Percentiles rank a stretch among this genome's conserved stretches.
Evolutionary conservation across 2,113 vertebrate genomes (phyloP).

Genomic region (Sinocyclocheilus grahami): DNA sequence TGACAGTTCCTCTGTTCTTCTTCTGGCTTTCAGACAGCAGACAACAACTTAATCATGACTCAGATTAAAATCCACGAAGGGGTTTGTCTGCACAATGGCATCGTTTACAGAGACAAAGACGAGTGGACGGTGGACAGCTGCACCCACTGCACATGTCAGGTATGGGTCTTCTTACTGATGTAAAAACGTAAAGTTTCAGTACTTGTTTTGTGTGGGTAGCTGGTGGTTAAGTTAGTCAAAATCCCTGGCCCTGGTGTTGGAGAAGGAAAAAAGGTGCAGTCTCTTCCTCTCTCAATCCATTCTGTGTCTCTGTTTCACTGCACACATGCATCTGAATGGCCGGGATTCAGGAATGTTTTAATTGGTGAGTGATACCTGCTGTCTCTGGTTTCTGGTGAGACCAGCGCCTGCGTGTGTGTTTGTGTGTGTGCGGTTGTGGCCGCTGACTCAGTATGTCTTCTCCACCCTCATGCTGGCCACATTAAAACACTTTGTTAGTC

Average conservation of each 20-base stretch:
- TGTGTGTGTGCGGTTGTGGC: conserved; percentile 13
- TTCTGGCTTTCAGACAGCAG: conserved; percentile 73
- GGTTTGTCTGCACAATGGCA: conserved; percentile 87
- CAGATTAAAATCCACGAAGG: conserved; percentile 75
- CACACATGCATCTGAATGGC: conserved; percentile 15
- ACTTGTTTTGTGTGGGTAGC: neutral
- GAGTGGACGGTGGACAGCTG: conserved; percentile 97
- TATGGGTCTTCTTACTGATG: conserved; percentile 58
- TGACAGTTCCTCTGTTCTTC: neutral
- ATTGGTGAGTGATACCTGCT: conserved; percentile 7
- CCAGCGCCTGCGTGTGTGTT: neutral
- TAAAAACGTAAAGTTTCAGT: no score
- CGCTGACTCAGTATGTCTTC: conserved; percentile 21
- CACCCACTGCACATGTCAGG: conserved; percentile 96
- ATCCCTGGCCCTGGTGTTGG: neutral
- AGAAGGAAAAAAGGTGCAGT: neutral
- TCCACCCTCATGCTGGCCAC: conserved; percentile 11
- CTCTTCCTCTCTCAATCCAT: neutral
- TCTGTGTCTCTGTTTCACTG: neutral
- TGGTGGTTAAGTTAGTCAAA: neutral
- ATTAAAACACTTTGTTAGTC: conserved; percentile 7
- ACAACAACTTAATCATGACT: conserved; percentile 75
- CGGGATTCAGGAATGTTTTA: conserved; percentile 1
- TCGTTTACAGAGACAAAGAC: conserved; percentile 83
- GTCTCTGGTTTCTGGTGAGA: conserved; percentile 4